These are phyloP conservation scores for Silurus glanis DNA, from an alignment of 2,113 vertebrate species.

Conservation along the genomic window DNA sequence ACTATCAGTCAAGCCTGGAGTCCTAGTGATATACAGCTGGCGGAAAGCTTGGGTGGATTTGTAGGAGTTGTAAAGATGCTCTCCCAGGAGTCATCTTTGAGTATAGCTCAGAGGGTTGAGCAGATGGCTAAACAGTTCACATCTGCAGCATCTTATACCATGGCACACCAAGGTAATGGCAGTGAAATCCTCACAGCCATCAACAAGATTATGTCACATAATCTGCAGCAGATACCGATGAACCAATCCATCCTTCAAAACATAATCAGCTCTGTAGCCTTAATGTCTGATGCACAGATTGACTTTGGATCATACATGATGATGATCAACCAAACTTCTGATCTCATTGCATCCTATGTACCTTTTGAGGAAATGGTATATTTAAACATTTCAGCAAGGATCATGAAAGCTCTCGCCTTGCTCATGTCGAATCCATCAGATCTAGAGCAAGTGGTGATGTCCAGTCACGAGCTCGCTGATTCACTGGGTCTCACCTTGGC, in stretches of 20 bases:
- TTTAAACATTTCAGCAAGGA: conserved; percentile 53
- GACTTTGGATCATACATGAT: conserved; percentile 38
- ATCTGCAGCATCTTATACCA: conserved; percentile 21
- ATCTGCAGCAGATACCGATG: conserved; percentile 31
- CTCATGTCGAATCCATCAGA: conserved; percentile 48
- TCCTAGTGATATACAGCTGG: conserved; percentile 23
- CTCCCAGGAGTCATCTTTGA: conserved; percentile 40
- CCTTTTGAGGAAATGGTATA: conserved; percentile 42
- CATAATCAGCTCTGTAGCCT: conserved; percentile 36
- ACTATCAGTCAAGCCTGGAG: conserved; percentile 33
- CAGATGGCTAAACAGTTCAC: conserved; percentile 42
- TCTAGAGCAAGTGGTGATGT: conserved; percentile 35
- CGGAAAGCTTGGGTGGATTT: conserved; percentile 38
- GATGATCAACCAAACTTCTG: conserved; percentile 46
- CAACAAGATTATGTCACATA: conserved; percentile 46
- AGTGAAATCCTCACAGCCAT: conserved; percentile 35
- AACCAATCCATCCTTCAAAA: conserved; percentile 40
- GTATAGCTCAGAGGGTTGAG: conserved; percentile 42
- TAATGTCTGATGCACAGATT: conserved; percentile 27
- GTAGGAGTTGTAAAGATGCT: conserved; percentile 37
- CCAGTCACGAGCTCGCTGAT: conserved; percentile 42
- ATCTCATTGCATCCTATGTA: conserved; percentile 41
- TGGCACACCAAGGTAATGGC: conserved; percentile 21
- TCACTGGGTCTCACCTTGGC: conserved; percentile 41
- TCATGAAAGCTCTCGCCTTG: conserved; percentile 47